Percentiles rank a stretch among this genome's conserved stretches.
Conservation (phyloP, 2,888 invertebrate species). For the Elmis aenea region DNA sequence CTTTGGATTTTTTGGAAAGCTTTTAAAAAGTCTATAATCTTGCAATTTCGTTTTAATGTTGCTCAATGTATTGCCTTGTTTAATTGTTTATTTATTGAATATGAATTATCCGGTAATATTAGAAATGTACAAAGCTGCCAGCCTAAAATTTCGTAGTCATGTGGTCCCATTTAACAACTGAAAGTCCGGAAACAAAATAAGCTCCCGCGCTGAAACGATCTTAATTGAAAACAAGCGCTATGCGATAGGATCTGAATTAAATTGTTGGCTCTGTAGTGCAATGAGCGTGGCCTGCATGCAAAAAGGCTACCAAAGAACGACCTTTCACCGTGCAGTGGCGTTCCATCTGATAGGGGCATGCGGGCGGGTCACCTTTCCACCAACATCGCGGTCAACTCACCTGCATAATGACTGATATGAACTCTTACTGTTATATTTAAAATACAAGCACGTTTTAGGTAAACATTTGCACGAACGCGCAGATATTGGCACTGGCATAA, state of each 20-base stretch:
- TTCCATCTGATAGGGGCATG: constrained; percentile 30
- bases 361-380: constrained; percentile 27
- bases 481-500: too few species aligned
- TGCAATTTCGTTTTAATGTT: too few species aligned
- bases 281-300: constrained; percentile 31
- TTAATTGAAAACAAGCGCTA: constrained; percentile 41
- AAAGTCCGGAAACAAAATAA: constrained; percentile 16
- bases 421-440: not conserved
- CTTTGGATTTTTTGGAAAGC: too few species aligned
- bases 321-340: constrained; percentile 30
- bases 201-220: constrained; percentile 25
- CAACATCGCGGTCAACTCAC: constrained; percentile 26
- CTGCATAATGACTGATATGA: constrained; percentile 20
- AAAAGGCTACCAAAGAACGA: constrained; percentile 27
- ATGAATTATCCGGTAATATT: too few species aligned
- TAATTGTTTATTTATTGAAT: too few species aligned
- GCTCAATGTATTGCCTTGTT: too few species aligned
- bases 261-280: constrained; percentile 29
- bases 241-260: constrained; percentile 35
- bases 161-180: too few species aligned
- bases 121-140: too few species aligned
- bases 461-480: too few species aligned
- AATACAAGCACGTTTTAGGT: too few species aligned
- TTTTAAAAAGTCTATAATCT: too few species aligned
- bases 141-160: too few species aligned